Percentiles rank a stretch among this genome's conserved stretches.
These are phyloP conservation scores for Dasysyrphus albostriatus DNA, from an alignment of 2,888 invertebrate species.

Conservation along the genomic window DNA sequence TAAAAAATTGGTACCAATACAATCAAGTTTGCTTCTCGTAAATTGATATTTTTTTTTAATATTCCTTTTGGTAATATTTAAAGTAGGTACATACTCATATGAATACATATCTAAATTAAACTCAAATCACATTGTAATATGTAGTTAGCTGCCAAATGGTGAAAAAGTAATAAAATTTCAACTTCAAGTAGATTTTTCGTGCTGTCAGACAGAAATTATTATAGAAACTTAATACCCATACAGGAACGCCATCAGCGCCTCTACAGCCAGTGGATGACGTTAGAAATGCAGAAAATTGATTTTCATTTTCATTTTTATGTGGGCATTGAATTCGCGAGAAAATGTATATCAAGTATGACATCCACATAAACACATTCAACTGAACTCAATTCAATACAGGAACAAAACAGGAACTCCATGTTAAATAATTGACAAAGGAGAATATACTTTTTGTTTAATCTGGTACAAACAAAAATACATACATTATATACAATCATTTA, in stretches of 20 bases:
- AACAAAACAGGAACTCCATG: conserved; percentile 10
- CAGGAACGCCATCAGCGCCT: conserved; percentile 41
- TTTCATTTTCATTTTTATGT: conserved; percentile 60
- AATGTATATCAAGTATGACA: conserved; percentile 42
- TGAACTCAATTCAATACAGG: background rate
- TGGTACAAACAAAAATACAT: background rate
- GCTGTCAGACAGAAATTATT: conserved; percentile 56
- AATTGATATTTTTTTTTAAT: background rate
- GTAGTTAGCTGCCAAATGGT: conserved; percentile 42
- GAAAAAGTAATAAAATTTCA: conserved; percentile 56
- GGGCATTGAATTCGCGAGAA: conserved; percentile 58
- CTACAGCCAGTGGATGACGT: conserved; percentile 54
- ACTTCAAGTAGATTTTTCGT: conserved; percentile 60
- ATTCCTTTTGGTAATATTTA: conserved; percentile 1
- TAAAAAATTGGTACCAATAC: background rate
- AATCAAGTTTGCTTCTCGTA: background rate
- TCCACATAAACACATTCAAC: conserved; percentile 21
- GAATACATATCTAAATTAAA: background rate
- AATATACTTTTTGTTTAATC: background rate
- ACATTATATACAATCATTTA: background rate
- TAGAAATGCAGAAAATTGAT: conserved; percentile 68
- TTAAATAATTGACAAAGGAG: background rate
- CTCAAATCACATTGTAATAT: conserved; percentile 36
- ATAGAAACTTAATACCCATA: background rate
- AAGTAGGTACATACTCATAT: background rate